phyloP scores from a whole-genome alignment of 2,797 vertebrate species.

The Neosilurus mollespiculum region DNA sequence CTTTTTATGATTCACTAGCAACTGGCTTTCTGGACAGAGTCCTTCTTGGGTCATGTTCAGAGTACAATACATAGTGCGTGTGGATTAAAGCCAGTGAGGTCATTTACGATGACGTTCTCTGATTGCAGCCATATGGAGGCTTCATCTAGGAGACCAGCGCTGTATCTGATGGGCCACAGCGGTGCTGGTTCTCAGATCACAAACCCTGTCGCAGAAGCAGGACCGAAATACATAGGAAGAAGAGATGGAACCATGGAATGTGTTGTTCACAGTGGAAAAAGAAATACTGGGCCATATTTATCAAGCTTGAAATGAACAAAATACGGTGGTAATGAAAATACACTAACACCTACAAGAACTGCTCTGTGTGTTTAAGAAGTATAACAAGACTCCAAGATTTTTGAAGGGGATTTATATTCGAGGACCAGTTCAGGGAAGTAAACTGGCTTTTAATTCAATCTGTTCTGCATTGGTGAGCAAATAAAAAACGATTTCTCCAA shows the following conservation, averaged over 20 bases:
- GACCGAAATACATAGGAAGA: background rate
- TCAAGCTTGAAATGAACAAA: background rate
- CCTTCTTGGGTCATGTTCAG: constrained; percentile 46
- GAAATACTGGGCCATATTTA: background rate
- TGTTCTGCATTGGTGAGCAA: background rate
- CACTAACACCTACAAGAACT: background rate
- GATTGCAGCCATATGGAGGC: constrained; percentile 72
- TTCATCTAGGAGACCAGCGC: background rate
- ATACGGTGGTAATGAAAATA: background rate
- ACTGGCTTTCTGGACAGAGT: constrained; percentile 27
- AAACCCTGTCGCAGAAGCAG: background rate
- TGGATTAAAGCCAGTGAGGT: constrained; percentile 65
- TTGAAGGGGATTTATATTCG: background rate
- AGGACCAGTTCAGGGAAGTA: background rate
- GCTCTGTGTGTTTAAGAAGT: background rate
- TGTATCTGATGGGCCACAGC: constrained; percentile 1
- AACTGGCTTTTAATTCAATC: background rate
- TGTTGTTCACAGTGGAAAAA: background rate
- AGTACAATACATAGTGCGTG: constrained; percentile 52
- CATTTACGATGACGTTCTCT: constrained; percentile 63
- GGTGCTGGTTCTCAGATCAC: background rate
- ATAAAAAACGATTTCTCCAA: background rate
- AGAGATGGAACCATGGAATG: background rate
- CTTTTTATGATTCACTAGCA: constrained; percentile 20
- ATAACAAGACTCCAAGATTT: background rate